phyloP scores from a whole-genome alignment of 2,797 vertebrate genomes.

The Urocyon cinereoargenteus region DNA sequence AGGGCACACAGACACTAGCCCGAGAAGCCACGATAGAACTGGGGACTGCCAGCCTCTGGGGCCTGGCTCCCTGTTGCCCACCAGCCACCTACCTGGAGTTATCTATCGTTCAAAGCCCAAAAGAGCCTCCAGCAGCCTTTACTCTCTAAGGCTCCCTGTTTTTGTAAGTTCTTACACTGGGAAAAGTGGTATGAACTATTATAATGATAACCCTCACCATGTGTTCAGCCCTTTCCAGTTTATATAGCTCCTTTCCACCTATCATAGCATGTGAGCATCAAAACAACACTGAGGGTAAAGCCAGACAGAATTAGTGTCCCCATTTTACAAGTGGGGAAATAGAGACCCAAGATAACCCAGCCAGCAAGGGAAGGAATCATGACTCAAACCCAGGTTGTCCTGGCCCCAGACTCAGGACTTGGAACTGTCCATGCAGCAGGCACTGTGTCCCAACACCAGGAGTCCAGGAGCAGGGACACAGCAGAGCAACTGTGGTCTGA shows the following conservation, averaged over 20 bases:
- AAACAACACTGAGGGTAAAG: background rate
- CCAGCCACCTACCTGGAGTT: background rate
- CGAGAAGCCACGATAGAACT: background rate
- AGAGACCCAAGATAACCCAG: background rate
- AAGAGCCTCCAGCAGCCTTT: background rate
- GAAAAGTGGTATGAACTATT: background rate
- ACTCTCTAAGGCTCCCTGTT: background rate
- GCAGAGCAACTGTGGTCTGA: background rate
- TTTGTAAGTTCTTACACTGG: background rate
- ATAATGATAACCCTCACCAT: background rate
- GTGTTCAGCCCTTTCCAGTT: background rate
- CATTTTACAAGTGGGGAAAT: background rate
- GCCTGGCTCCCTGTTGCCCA: background rate
- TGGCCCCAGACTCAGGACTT: background rate
- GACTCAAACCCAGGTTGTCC: background rate
- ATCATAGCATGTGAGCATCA: background rate
- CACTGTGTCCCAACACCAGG: background rate
- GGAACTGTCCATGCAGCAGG: background rate
- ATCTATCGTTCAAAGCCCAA: background rate
- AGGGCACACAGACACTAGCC: background rate
- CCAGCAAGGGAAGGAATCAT: background rate
- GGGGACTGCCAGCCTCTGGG: rapidly evolving
- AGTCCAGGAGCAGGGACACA: background rate
- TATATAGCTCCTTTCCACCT: background rate
- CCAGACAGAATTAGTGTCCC: background rate